phyloP scores from a whole-genome alignment of 2,888 invertebrate species.

The Cheilosia grossa region DNA sequence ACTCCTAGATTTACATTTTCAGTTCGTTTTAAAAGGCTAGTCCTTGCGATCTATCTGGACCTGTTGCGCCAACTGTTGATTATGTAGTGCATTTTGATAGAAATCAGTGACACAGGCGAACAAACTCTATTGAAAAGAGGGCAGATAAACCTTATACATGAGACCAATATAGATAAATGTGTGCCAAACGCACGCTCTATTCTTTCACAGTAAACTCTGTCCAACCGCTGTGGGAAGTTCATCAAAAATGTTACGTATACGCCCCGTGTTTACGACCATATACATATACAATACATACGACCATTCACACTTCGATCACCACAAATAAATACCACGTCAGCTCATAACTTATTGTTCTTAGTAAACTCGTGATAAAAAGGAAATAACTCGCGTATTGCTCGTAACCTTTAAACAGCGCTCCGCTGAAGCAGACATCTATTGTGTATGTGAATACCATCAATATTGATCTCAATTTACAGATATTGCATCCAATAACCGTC shows the following conservation, averaged over 20 bases:
- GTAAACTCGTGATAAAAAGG: neutral
- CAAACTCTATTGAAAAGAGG: too few species aligned
- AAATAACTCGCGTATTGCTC: slow-evolving; percentile 3
- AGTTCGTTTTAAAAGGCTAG: too few species aligned
- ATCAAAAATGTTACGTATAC: slow-evolving; percentile 2
- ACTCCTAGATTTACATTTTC: too few species aligned
- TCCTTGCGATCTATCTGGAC: too few species aligned
- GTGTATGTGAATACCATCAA: slow-evolving; percentile 49
- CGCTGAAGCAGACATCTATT: slow-evolving; percentile 2
- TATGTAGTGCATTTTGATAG: too few species aligned
- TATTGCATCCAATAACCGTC: slow-evolving; percentile 73
- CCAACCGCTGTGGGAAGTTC: too few species aligned
- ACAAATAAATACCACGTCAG: neutral
- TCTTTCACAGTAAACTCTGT: too few species aligned
- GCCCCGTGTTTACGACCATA: neutral
- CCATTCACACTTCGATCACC: neutral
- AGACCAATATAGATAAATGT: too few species aligned
- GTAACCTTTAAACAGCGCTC: neutral
- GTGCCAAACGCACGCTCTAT: too few species aligned
- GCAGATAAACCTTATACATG: too few species aligned
- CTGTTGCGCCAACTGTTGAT: too few species aligned
- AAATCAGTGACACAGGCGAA: too few species aligned
- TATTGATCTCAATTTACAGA: slow-evolving; percentile 72
- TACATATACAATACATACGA: neutral
- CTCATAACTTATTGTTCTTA: slow-evolving; percentile 8